Conservation (phyloP, 2,113 vertebrate species). For the Tachysurus vachellii region DNA sequence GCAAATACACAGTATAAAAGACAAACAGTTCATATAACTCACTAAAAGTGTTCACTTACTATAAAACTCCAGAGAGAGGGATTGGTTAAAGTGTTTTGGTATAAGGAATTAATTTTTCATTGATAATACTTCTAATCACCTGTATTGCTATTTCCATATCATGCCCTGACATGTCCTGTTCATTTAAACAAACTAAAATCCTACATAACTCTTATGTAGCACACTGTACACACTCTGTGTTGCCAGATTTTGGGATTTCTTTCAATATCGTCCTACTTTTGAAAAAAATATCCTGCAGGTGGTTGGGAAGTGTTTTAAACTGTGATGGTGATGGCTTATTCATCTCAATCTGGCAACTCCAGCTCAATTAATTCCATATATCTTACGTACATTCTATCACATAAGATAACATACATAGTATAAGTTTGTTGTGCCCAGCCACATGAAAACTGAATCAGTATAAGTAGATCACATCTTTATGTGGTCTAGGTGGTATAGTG, state of each 20-base stretch:
- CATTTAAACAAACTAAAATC: slow-evolving; percentile 14
- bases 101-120: not conserved
- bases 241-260: not conserved
- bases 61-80: slow-evolving; percentile 1
- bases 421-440: not conserved
- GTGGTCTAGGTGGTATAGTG: not conserved
- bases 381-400: not conserved
- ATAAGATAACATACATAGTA: not conserved
- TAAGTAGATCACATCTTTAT: not conserved
- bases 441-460: not conserved
- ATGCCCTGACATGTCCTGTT: not conserved
- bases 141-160: not conserved
- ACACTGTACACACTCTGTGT: not conserved
- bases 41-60: slow-evolving; percentile 9
- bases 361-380: not conserved
- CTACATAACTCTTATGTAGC: not conserved
- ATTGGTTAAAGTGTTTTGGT: not conserved
- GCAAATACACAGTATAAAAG: slow-evolving; percentile 22
- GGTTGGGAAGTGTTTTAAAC: not conserved
- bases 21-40: slow-evolving; percentile 8
- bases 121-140: not conserved
- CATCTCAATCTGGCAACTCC: not conserved
- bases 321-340: not conserved
- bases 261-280: not conserved
- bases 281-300: not conserved